Conservation (phyloP, 2,797 vertebrate species). For the Florisuga fusca region DNA sequence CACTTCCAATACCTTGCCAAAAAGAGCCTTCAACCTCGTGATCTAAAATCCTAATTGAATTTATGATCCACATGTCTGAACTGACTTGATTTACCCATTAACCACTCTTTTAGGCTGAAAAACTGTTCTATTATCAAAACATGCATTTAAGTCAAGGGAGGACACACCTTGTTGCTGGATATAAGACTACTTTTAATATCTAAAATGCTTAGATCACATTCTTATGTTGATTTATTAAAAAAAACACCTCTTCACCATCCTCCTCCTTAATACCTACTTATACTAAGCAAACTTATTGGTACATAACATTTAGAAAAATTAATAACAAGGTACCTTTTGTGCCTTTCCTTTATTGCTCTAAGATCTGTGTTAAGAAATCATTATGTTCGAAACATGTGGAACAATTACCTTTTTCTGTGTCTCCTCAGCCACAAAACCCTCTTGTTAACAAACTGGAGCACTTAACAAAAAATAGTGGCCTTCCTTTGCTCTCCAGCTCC, state of each 20-base stretch:
- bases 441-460: background rate
- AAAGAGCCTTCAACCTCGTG: background rate
- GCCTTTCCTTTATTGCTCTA: background rate
- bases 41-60: background rate
- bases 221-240: background rate
- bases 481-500: background rate
- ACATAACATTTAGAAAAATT: background rate
- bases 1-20: background rate
- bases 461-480: background rate
- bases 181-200: background rate
- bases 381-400: background rate
- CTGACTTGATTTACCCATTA: background rate
- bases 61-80: background rate
- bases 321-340: background rate
- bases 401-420: background rate
- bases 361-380: background rate
- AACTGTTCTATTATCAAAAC: background rate
- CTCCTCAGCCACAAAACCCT: background rate
- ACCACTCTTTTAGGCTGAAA: background rate
- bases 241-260: fast-evolving
- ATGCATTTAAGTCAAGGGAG: background rate
- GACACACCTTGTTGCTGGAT: background rate
- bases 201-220: background rate
- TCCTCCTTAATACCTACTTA: background rate
- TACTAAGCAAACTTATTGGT: background rate